Conservation (phyloP, 2,113 vertebrate genomes). For the Buteo buteo region DNA sequence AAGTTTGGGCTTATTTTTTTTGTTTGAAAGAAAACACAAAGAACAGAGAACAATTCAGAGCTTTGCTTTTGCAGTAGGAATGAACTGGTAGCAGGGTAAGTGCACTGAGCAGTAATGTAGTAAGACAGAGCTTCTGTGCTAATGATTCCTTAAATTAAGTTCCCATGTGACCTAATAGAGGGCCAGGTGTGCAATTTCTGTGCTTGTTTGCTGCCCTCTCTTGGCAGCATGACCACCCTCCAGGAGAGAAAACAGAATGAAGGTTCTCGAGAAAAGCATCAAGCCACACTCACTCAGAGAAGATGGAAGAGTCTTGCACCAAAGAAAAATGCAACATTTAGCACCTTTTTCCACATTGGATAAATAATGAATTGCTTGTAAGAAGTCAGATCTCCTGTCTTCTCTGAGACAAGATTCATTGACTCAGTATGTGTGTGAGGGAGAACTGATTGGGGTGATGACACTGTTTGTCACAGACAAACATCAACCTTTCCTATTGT, state of each 20-base stretch:
- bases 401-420: not conserved
- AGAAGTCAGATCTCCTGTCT: not conserved
- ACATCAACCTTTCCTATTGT: not conserved
- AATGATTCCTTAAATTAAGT: not conserved
- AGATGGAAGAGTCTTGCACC: not conserved
- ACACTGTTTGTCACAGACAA: not conserved
- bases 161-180: not conserved
- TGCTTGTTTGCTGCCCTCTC: slow-evolving; percentile 4
- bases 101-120: not conserved
- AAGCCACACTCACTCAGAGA: not conserved
- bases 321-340: not conserved
- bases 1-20: not conserved
- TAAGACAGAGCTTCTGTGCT: not conserved
- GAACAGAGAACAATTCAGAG: not conserved
- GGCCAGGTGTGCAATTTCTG: not conserved
- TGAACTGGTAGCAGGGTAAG: not conserved
- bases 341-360: not conserved
- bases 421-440: not conserved
- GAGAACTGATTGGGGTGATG: not conserved
- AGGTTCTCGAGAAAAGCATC: not conserved
- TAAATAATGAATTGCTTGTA: not conserved
- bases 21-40: not conserved
- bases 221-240: not conserved
- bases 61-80: not conserved
- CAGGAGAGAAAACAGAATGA: not conserved